Percentiles rank a stretch among this genome's conserved stretches.
Evolutionary conservation across 1,140 invertebrate genomes (phyloP).

Genomic region (Aphelenchoides fujianensis): DNA sequence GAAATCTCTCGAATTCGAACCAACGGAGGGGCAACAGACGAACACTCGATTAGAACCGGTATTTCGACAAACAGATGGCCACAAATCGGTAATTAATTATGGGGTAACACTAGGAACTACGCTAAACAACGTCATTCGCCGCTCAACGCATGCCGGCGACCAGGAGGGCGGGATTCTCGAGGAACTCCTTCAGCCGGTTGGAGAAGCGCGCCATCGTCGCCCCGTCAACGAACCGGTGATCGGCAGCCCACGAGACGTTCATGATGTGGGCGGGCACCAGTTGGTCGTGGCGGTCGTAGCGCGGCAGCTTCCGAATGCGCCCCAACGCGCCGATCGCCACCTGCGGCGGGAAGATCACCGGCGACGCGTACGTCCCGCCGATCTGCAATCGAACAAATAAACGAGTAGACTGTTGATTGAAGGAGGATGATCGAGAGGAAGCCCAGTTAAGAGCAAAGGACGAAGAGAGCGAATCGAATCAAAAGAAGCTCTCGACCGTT

Average conservation of each 20-base stretch:
- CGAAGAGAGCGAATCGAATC: too few relatives aligned
- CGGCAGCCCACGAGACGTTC: slow-evolving; percentile 70
- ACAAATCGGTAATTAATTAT: too few relatives aligned
- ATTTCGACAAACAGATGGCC: too few relatives aligned
- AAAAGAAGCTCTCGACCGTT: not conserved
- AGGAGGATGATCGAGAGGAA: too few relatives aligned
- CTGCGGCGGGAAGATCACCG: slow-evolving; percentile 86
- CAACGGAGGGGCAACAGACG: too few relatives aligned
- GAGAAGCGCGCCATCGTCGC: slow-evolving; percentile 91
- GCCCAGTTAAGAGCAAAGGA: too few relatives aligned
- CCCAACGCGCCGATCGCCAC: slow-evolving; percentile 90
- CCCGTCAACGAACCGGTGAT: slow-evolving; percentile 94
- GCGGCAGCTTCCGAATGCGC: slow-evolving; percentile 69
- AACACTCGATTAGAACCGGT: too few relatives aligned
- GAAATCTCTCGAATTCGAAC: too few relatives aligned
- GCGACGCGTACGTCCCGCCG: slow-evolving; percentile 88
- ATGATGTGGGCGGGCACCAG: slow-evolving; percentile 30
- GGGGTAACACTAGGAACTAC: too few relatives aligned
- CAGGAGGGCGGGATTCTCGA: slow-evolving; percentile 81
- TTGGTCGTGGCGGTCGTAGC: slow-evolving; percentile 45
- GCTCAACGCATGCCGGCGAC: too few relatives aligned
- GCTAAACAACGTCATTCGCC: too few relatives aligned
- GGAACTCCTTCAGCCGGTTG: slow-evolving; percentile 78
- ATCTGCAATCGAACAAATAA: slow-evolving; percentile 72
- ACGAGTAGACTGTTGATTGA: too few relatives aligned